Evolutionary conservation across 2,888 invertebrate species (phyloP), one percentile per base, ranked within the genome.

Genomic region (Nomada goodeniana): DNA sequence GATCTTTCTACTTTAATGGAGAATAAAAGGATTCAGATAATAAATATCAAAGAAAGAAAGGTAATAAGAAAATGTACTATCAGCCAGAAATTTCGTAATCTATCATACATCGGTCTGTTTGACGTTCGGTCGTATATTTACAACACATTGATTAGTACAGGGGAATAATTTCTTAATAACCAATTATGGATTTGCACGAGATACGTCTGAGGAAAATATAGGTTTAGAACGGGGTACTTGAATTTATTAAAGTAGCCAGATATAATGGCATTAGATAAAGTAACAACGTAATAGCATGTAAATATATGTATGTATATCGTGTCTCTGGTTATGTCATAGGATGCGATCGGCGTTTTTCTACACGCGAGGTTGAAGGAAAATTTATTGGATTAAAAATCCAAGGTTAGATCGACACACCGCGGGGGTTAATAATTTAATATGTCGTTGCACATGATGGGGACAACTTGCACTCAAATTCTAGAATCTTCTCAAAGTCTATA

Each of bases 381-480:
- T 80, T 84, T 76, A 76, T 73, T 75, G 74, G 80, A 86, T 84
- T 78, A 84, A 79, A 59, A 71, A 52, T n/a, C 10, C 85, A 82
- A 82, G 73, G 86, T 60, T 52, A 69, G 23, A 69, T 76, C 55
- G 72, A 59, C 55, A 2, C 61, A 52, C 55, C 29, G 42, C 42
- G 23, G 50, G 9, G 55, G 23, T 63, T 67, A 73, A 71, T 70
- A 59, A 65, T 44, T 0, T 52, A 55, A 52, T 26, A 11, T 44
- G 18, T 78, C 7, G 26, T 42, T 7, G 23, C 9, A 5, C 44
- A 13, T 20, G 36, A n/a, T 5, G 15, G 13, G 23, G 15, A 52
- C 10, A 5, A 20, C 11, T 59, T 10, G 7, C 13, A n/a, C 20
- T 23, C 23, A 64, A 36, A 47, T 76, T 70, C 47, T 55, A 47